These are phyloP conservation scores for Spisula solida DNA, from an alignment of 2,888 invertebrate species.

Conservation along the genomic window DNA sequence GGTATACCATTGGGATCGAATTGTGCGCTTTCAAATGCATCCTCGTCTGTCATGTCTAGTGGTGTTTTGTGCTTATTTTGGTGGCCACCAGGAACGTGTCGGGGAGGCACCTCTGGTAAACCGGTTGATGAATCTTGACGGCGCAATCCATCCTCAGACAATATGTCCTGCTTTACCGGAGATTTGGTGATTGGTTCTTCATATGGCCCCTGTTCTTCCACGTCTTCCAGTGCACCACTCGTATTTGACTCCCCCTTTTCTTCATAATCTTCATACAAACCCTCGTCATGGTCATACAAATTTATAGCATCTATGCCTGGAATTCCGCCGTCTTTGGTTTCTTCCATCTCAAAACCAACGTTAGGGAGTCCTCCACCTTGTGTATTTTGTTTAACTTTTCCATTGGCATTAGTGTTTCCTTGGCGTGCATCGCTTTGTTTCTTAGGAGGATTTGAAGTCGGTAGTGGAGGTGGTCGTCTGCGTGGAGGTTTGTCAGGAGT, in stretches of 20 bases:
- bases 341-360: constrained; percentile 1
- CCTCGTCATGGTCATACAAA: background rate
- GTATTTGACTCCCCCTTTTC: background rate
- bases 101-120: constrained; percentile 19
- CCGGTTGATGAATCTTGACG: constrained; percentile 31
- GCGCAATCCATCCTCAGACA: background rate
- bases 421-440: background rate
- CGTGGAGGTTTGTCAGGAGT: background rate
- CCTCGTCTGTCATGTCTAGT: constrained; percentile 17
- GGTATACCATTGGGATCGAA: background rate
- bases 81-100: background rate
- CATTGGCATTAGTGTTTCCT: background rate
- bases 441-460: background rate
- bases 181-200: constrained; percentile 29
- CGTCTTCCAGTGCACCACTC: background rate
- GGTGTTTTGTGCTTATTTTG: background rate
- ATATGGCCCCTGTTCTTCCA: background rate
- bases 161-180: background rate
- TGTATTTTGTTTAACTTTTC: background rate
- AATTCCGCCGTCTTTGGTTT: background rate
- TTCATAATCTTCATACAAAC: constrained; percentile 22
- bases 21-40: background rate
- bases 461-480: background rate
- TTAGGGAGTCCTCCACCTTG: constrained; percentile 10
- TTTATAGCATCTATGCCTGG: background rate